These are phyloP conservation scores for Galemys pyrenaicus DNA, from an alignment of 2,113 vertebrate species.

Conservation along the genomic window DNA sequence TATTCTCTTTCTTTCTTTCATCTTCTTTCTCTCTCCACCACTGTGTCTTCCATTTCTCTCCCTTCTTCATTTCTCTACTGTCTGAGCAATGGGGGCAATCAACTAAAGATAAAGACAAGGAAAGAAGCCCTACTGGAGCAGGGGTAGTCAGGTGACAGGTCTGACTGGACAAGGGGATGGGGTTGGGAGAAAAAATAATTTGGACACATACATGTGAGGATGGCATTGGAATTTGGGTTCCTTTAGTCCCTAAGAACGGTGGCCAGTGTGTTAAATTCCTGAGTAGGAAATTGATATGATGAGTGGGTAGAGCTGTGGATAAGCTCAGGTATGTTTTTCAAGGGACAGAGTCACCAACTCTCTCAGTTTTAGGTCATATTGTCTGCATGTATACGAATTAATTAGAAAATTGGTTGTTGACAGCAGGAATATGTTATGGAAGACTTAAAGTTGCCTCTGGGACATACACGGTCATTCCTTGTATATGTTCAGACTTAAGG, in stretches of 20 bases:
- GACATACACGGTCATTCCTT: background rate
- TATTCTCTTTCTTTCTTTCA: background rate
- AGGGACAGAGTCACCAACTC: background rate
- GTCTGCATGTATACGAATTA: background rate
- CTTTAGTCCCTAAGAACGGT: background rate
- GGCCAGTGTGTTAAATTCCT: background rate
- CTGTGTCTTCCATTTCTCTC: background rate
- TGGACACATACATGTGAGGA: background rate
- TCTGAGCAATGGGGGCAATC: background rate
- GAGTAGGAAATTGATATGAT: background rate
- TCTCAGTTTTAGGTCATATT: background rate
- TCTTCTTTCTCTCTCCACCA: background rate
- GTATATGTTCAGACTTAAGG: background rate
- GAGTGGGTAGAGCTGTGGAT: background rate
- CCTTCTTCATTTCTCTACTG: background rate
- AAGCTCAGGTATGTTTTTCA: background rate
- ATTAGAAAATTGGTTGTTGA: background rate
- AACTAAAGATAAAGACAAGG: background rate
- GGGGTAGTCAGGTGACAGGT: background rate
- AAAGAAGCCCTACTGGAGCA: background rate
- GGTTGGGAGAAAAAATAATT: background rate
- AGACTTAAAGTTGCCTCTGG: background rate
- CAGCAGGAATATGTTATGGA: background rate
- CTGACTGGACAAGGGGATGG: background rate
- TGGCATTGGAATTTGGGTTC: background rate